Conservation (phyloP, 2,113 vertebrate species). For the Oryzias javanicus region DNA sequence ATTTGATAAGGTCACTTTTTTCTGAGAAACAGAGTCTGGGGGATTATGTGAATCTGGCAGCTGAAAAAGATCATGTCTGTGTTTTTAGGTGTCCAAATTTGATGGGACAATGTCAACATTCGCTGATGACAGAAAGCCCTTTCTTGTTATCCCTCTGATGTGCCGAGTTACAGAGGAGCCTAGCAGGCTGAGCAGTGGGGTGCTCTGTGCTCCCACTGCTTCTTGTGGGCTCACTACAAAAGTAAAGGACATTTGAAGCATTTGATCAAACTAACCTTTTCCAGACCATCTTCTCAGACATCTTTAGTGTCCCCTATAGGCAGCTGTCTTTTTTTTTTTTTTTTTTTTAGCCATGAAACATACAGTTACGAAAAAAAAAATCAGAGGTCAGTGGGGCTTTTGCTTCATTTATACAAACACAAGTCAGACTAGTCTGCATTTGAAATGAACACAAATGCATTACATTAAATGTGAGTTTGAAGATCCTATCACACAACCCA, state of each 20-base stretch:
- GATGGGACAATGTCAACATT: slow-evolving; percentile 56
- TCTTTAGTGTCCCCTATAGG: slow-evolving; percentile 43
- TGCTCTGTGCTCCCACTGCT: slow-evolving; percentile 48
- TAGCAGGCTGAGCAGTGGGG: slow-evolving; percentile 51
- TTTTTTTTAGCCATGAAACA: slow-evolving; percentile 1
- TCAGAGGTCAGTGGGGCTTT: slow-evolving; percentile 1
- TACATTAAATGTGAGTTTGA: slow-evolving; percentile 10
- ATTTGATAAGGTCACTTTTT: slow-evolving; percentile 72
- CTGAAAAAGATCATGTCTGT: slow-evolving; percentile 77
- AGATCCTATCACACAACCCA: slow-evolving; percentile 28
- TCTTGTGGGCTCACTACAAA: slow-evolving; percentile 44
- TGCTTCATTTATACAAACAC: slow-evolving; percentile 7
- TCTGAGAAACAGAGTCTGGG: slow-evolving; percentile 59
- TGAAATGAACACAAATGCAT: slow-evolving; percentile 15
- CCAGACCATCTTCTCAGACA: slow-evolving; percentile 25
- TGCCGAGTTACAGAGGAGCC: slow-evolving; percentile 48
- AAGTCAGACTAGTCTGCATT: slow-evolving; percentile 22
- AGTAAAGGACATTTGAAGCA: slow-evolving; percentile 49
- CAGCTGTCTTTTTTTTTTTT: slow-evolving; percentile 7
- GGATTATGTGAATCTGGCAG: slow-evolving; percentile 56
- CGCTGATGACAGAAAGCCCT: slow-evolving; percentile 44
- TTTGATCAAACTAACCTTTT: slow-evolving; percentile 39
- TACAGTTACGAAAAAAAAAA: background rate
- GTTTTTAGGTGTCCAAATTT: slow-evolving; percentile 58
- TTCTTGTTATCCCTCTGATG: slow-evolving; percentile 72